These are phyloP conservation scores for Amazonetta brasiliensis DNA, from an alignment of 2,797 vertebrate genomes.

Conservation along the genomic window DNA sequence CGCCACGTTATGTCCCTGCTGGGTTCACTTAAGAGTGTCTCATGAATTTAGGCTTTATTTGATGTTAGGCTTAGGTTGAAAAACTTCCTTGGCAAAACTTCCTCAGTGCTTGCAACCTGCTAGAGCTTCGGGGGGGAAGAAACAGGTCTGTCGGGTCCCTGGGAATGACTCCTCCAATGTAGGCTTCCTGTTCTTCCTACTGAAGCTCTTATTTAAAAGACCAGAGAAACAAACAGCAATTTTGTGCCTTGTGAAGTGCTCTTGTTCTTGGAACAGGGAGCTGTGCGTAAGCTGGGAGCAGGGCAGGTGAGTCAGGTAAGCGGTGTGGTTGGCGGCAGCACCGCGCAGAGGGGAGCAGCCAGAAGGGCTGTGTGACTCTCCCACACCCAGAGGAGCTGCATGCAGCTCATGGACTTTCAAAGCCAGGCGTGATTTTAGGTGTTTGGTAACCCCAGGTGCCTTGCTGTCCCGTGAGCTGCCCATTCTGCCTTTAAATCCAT, in stretches of 20 bases:
- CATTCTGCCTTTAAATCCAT: neutral
- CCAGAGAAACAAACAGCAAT: neutral
- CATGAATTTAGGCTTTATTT: neutral
- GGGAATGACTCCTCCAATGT: neutral
- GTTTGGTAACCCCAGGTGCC: neutral
- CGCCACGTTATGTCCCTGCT: neutral
- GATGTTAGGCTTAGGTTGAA: neutral
- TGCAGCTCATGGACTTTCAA: neutral
- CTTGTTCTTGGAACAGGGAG: neutral
- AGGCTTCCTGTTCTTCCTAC: neutral
- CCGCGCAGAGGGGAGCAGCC: too few relatives aligned
- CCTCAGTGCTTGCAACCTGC: neutral
- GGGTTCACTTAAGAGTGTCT: neutral
- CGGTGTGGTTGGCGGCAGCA: fast-evolving
- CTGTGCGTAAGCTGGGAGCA: neutral
- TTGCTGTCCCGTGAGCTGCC: neutral
- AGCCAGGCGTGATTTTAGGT: neutral
- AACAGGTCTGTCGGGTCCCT: neutral
- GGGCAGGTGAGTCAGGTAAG: neutral
- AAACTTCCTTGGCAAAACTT: conserved; percentile 9
- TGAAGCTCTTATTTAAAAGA: neutral
- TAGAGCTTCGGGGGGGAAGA: neutral
- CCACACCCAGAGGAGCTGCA: neutral
- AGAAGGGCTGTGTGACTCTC: fast-evolving
- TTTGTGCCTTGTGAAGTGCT: neutral